These are phyloP conservation scores for Tipula unca DNA, from an alignment of 2,888 invertebrate genomes.

Conservation along the genomic window DNA sequence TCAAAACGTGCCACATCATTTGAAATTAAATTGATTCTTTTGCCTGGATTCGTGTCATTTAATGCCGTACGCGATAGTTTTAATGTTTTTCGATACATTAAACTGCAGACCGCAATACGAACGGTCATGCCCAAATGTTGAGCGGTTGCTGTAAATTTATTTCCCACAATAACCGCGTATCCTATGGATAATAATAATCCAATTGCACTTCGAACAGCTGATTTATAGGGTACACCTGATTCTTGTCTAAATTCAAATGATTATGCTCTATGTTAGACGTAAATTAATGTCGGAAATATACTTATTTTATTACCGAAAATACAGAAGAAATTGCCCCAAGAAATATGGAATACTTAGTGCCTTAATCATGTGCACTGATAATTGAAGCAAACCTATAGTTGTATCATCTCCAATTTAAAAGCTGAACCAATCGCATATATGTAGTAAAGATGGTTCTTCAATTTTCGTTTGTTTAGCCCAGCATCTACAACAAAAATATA, in stretches of 20 bases:
- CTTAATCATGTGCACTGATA: constrained; percentile 23
- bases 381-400: constrained; percentile 24
- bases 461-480: neutral
- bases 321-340: constrained; percentile 26
- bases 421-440: constrained; percentile 26
- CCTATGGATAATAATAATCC: constrained; percentile 37
- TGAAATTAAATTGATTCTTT: constrained; percentile 78
- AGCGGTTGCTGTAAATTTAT: constrained; percentile 60
- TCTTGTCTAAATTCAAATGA: constrained; percentile 40
- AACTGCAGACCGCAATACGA: constrained; percentile 69
- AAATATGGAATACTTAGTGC: constrained; percentile 24
- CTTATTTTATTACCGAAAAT: constrained; percentile 26
- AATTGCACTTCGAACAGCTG: constrained; percentile 51
- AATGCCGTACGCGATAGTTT: constrained; percentile 59
- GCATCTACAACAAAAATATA: neutral
- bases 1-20: constrained; percentile 85
- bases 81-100: constrained; percentile 80
- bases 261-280: neutral
- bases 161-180: constrained; percentile 42
- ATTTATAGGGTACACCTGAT: constrained; percentile 37
- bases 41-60: constrained; percentile 75
- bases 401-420: constrained; percentile 27
- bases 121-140: constrained; percentile 75
- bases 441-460: constrained; percentile 25
- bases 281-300: neutral